Percentiles rank a stretch among this genome's conserved stretches.
phyloP scores from a whole-genome alignment of 2,797 vertebrate genomes.

The Molossus alvarezi region DNA sequence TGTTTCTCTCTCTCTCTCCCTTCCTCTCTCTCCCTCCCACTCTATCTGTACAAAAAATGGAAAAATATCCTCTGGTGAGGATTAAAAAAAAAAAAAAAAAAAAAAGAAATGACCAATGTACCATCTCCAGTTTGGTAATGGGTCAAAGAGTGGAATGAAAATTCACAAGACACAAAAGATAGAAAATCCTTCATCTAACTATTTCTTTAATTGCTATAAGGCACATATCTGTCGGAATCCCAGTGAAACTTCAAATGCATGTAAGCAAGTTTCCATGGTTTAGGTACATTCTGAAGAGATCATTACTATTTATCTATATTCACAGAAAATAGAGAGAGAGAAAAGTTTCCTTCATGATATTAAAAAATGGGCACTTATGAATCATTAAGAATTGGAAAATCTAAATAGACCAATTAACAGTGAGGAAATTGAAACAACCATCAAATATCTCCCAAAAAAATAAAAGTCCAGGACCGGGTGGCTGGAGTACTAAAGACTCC shows the following conservation, averaged over 20 bases:
- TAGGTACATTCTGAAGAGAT: not conserved
- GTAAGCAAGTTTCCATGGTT: constrained; percentile 5
- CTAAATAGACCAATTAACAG: not conserved
- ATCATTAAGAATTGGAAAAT: not conserved
- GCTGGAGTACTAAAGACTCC: not conserved
- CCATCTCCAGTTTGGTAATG: constrained; percentile 35
- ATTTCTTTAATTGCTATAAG: not conserved
- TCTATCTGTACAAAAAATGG: too few species aligned
- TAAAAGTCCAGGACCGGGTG: not conserved
- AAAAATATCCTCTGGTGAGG: too few species aligned
- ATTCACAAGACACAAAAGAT: not conserved
- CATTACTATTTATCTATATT: not conserved
- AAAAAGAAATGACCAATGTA: not conserved
- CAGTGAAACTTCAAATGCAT: constrained; percentile 29
- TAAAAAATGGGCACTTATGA: not conserved
- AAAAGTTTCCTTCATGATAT: not conserved
- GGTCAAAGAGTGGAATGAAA: constrained; percentile 33
- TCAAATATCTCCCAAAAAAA: not conserved
- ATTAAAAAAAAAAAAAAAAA: too few species aligned
- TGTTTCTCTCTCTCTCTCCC: too few species aligned
- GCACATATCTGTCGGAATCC: not conserved
- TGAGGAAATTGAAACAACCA: not conserved
- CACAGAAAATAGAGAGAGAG: not conserved
- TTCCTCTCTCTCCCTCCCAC: too few species aligned
- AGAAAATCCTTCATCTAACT: constrained; percentile 47